A percentile compares a stretch with the other conserved stretches of the same genome.
Conservation (phyloP, 2,797 vertebrate species). For the Holocentrus rufus region DNA sequence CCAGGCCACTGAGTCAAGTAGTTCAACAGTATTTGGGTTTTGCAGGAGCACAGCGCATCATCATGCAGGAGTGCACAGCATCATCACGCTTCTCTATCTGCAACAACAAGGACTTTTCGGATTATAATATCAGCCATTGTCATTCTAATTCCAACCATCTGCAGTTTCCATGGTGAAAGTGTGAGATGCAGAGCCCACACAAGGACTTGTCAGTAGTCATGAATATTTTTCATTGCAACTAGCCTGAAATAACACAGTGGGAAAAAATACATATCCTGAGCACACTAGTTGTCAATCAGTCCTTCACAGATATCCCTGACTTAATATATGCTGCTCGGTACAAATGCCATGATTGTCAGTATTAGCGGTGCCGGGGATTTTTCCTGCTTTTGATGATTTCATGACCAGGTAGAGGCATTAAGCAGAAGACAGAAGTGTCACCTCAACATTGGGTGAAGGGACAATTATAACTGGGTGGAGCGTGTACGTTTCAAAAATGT, state of each 20-base stretch:
- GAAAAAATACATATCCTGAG: background rate
- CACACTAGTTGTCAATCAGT: slow-evolving; percentile 39
- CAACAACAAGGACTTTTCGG: slow-evolving; percentile 57
- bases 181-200: slow-evolving; percentile 65
- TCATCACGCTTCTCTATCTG: slow-evolving; percentile 32
- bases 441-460: too few species aligned
- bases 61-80: slow-evolving; percentile 27
- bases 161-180: slow-evolving; percentile 76
- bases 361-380: too few species aligned
- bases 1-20: slow-evolving; percentile 43
- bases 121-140: slow-evolving; percentile 69
- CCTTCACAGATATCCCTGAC: slow-evolving; percentile 13
- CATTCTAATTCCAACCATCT: slow-evolving; percentile 70
- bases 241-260: slow-evolving; percentile 43
- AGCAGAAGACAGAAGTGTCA: too few species aligned
- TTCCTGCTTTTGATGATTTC: background rate
- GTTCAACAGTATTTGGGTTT: slow-evolving; percentile 29
- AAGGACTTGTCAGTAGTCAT: slow-evolving; percentile 63
- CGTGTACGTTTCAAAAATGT: too few species aligned
- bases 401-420: too few species aligned
- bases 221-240: slow-evolving; percentile 67
- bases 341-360: too few species aligned
- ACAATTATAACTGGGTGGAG: too few species aligned
- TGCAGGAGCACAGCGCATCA: slow-evolving; percentile 12
- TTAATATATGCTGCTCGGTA: background rate